Evolutionary conservation across 2,888 invertebrate genomes (phyloP), one percentile per base, ranked within the genome.

Genomic region (Gerris lacustris): DNA sequence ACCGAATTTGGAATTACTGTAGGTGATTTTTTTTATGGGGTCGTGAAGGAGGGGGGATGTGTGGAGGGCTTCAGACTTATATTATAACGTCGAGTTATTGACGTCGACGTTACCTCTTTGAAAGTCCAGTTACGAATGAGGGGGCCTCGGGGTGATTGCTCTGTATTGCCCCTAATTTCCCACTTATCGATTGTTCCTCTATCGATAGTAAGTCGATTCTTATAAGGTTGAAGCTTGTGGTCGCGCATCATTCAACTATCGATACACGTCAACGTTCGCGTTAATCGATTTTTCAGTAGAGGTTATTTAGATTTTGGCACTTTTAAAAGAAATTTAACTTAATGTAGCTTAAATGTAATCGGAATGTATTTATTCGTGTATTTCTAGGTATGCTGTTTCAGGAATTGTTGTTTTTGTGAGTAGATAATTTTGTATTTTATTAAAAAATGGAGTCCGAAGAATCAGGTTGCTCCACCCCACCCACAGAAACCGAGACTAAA

Each of bases 81-180:
- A 31, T 31, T 31, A 31, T 31, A 31, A 31, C 31, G 4, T 31
- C 31, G 31, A 31, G 31, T 31, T 31, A 31, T 31, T 31, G 31
- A 31, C 31, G 31, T 31, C 55, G 55, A 55, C 15, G 55, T 55
- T 9, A 55, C 9, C 55, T 55, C 55, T 55, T 11, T 9, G 11
- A 55, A 55, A 11, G 55, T 55, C 55, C 55, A 55, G 55, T 55
- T 55, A 55, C 55, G 55, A 55, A 55, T 55, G 55, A 55, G 55
- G 11, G 9, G 15, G 15, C 55, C 9, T 55, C 31, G 15, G 15
- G 55, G 55, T 55, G 55, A 55, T 55, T 55, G 55, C 55, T 15
- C 55, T 15, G 55, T 11, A 11, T 15, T 55, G 15, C 55, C 55
- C 55, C 55, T 15, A 55, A 11, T 55, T 55, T 55, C 55, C 5